Conservation (phyloP, 2,113 vertebrate genomes). For the Pantherophis guttatus region DNA sequence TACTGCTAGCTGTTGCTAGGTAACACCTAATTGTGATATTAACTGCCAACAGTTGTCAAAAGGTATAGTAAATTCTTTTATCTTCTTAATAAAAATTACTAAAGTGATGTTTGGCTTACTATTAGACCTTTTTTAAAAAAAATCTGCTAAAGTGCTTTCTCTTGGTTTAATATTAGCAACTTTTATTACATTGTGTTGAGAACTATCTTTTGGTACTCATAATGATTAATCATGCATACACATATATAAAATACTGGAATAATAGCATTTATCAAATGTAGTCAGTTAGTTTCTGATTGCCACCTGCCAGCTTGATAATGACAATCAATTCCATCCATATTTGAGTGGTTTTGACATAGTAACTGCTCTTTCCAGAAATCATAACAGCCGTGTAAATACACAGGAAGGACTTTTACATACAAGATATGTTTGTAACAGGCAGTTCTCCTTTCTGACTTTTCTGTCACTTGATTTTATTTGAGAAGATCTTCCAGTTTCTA, state of each 20-base stretch:
- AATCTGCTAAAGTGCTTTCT: not conserved
- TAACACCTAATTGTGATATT: slow-evolving; percentile 73
- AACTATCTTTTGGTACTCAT: not conserved
- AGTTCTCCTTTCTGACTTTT: not conserved
- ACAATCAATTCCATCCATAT: not conserved
- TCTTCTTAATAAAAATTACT: slow-evolving; percentile 61
- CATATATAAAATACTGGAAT: not conserved
- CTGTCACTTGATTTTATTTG: not conserved
- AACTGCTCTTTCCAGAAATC: not conserved
- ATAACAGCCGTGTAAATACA: not conserved
- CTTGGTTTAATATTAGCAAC: not conserved
- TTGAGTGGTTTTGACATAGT: not conserved
- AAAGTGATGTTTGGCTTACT: slow-evolving; percentile 13
- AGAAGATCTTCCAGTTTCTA: not conserved
- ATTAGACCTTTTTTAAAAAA: not conserved
- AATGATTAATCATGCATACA: not conserved
- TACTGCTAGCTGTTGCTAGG: slow-evolving; percentile 72
- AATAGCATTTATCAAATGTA: not conserved
- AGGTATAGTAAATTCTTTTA: slow-evolving; percentile 62
- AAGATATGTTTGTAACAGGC: not conserved
- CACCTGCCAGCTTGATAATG: not conserved
- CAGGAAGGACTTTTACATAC: not conserved
- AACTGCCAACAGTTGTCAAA: slow-evolving; percentile 65
- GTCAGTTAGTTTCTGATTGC: not conserved
- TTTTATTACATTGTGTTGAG: not conserved